Evolutionary conservation across 2,888 invertebrate species (phyloP).

Genomic region (Tenthredo distinguenda): DNA sequence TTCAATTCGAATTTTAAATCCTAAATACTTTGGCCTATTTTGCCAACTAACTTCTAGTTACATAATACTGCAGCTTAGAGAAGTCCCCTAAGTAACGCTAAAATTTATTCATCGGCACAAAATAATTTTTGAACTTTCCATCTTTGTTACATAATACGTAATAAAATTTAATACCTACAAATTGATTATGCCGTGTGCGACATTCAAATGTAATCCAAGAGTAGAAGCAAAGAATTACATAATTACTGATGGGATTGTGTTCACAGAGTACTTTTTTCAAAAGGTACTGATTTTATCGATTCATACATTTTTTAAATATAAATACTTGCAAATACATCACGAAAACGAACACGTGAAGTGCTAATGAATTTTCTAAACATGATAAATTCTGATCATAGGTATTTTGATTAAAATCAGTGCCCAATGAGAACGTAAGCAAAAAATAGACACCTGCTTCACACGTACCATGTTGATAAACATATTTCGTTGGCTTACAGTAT

Average conservation of each 20-base stretch:
- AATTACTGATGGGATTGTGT: constrained; percentile 11
- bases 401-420: constrained; percentile 36
- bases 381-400: background rate
- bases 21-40: constrained; percentile 42
- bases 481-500: constrained; percentile 2
- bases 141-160: constrained; percentile 50
- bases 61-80: constrained; percentile 43
- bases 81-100: background rate
- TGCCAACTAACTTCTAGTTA: constrained; percentile 35
- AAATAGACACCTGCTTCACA: constrained; percentile 9
- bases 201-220: constrained; percentile 57
- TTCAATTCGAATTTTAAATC: constrained; percentile 28
- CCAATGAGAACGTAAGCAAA: constrained; percentile 11
- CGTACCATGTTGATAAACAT: background rate
- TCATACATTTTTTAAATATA: background rate
- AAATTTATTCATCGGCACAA: background rate
- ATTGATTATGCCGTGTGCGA: constrained; percentile 58
- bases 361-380: background rate
- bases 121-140: constrained; percentile 49
- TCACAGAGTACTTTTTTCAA: constrained; percentile 13
- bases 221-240: constrained; percentile 61
- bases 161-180: constrained; percentile 56
- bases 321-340: background rate
- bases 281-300: constrained; percentile 47
- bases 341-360: background rate